Base-by-base conservation (phyloP, 2,888 invertebrate species). In the Cataglyphis rosenhaueri region DNA sequence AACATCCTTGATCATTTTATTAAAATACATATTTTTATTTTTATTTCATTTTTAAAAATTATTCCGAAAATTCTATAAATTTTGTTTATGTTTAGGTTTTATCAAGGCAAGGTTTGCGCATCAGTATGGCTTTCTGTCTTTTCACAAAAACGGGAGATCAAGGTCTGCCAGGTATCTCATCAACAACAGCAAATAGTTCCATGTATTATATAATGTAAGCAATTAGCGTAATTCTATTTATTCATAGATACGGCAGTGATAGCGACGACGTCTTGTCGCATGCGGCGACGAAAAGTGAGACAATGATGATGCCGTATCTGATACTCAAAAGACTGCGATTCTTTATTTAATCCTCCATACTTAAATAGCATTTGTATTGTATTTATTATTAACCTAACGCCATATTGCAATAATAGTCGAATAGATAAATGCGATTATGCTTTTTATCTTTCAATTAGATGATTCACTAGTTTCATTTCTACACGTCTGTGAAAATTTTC, bases 141-240 rank as follows among this genome's bases (percentile, higher is more conserved):
- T 61, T n/a, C 6, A 15, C 8, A 68, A 86, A 83, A 83, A 59
- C 35, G 35, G n/a, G 3, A 15, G 62, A 62, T 79, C 89, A 92
- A 92, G 91, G 91, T 91, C 90, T 87, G 85, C 88, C 85, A 87
- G 86, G 84, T 91, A 90, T 90, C 87, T 89, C 87, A 84, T 85
- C 75, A 15, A 32, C 86, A 62, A 62, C 44, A 41, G 87, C 85
- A 85, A 88, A 89, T 86, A 91, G 90, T 93, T 93, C 92, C 92
- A 92, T 91, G 89, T 92, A 89, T 88, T 90, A 84, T 91, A 92
- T 90, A 92, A 92, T 84, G 84, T 76, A 52, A 66, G 59, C 82
- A 88, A 91, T 89, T 91, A 90, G 86, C 86, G 88, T 91, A 91
- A 92, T 90, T 88, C 86, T 89, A 87, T 87, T 88, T 88, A 90